Evolutionary conservation across 2,113 vertebrate species (phyloP), one percentile per base, ranked within the genome.

Genomic region (Atractosteus spatula): DNA sequence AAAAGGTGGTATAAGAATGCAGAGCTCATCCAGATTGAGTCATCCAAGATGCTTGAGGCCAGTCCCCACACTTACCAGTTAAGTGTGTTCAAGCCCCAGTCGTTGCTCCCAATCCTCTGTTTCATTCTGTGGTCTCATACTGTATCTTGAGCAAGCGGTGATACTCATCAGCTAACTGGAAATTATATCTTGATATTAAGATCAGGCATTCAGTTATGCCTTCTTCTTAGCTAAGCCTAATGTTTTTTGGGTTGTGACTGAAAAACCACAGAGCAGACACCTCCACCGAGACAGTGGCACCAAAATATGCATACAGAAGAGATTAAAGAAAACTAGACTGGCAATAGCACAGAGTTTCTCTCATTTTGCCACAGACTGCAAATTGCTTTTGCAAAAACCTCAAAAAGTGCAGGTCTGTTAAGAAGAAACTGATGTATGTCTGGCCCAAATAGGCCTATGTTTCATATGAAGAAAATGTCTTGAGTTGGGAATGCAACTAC

Each of bases 201-300:
- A 64, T 41, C 62, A 17, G 29, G 7, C 7, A 8, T n/a, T 29
- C 29, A 29, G 8, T 64, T 64, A 17, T 29, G 17, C 17, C 47
- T 64, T 64, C 29, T 64, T 64, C 29, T 64, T 64, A 41, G 8
- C 10, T 64, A 11, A 16, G 59, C 13, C 17, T 62, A 6, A 6
- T 62, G 59, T 13, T 62, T 14, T 62, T 3, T 12, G 17, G 14
- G 17, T 14, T 51, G 47, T 51, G 47, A 51, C 47, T 51, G 5
- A 51, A 62, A 62, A 64, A 43, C 62, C 62, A 64, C 62, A 64
- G 62, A 64, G 8, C 62, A 41, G 17, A 64, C 62, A 64, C 17
- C 17, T 64, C n/a, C 29, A 8, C 17, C 41, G 62, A 7, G 62
- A 64, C n/a, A 41, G 62, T 11, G 10, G 62, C 62, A 59, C 12